Evolutionary conservation across 2,797 vertebrate species (phyloP), one percentile per base, ranked within the genome.

Genomic region (Oceanodroma leucorhoa): DNA sequence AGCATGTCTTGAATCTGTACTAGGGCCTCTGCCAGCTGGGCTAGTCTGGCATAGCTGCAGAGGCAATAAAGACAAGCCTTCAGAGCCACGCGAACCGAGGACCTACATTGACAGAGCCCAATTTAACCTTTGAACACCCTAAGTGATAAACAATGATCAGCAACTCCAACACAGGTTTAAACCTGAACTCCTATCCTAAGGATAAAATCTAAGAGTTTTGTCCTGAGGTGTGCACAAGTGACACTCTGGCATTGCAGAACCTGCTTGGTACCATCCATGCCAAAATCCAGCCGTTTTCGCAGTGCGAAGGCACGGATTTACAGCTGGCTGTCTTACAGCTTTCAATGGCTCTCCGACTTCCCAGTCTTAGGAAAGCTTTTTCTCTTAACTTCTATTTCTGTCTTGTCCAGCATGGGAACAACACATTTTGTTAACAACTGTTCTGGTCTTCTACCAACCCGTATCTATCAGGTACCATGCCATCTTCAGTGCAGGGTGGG

Each of bases 301-400:
- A 10, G 65, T 0, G 2, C 1, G 0, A 40, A 26, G 41, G n/a
- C 1, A 4, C 24, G 69, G 11, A 29, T 72, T 65, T 79, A 65
- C 20, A 60, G 51, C 45, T 60, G 76, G 5, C 1, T 20, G 14
- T 15, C 36, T 61, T 18, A 54, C 27, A 79, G 32, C 54, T 73
- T 22, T 15, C 71, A 14, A 2, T 1, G 23, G 11, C 18, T 36
- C 58, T 43, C 62, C 58, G 26, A n/a, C 38, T 67, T 45, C 29
- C 6, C 41, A 57, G 26, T 36, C 13, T 5, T 1, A 40, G 46
- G 7, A 61, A 75, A 61, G 22, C 10, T 65, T 82, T 26, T 41
- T 18, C 32, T 86, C 41, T 53, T 48, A 32, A 29, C 23, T 61
- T 77, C 55, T 51, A 2, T 60, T 84, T 89, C 83, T 79, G 22